These are phyloP conservation scores for Ovis canadensis DNA, from an alignment of 2,113 vertebrate genomes.

Conservation along the genomic window DNA sequence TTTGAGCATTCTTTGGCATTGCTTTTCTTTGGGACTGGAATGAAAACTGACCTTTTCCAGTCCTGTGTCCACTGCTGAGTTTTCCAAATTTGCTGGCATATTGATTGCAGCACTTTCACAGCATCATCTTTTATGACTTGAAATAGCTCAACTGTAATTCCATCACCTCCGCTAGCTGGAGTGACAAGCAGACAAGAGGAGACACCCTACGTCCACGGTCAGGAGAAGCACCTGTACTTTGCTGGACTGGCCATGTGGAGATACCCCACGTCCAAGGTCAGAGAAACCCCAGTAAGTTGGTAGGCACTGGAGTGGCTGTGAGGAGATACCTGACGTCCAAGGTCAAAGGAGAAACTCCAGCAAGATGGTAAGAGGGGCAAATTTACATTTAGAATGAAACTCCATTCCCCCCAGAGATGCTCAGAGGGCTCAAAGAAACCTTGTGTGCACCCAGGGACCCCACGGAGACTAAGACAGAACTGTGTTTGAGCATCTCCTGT, in stretches of 20 bases:
- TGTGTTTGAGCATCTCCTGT: neutral
- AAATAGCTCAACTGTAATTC: neutral
- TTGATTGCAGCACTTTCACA: neutral
- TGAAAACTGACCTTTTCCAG: neutral
- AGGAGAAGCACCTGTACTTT: fast-evolving
- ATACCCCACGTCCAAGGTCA: neutral
- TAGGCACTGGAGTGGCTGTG: neutral
- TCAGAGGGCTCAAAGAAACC: neutral
- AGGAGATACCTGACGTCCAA: fast-evolving
- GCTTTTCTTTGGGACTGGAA: neutral
- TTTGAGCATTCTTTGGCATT: neutral
- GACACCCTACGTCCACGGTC: fast-evolving
- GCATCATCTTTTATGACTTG: neutral
- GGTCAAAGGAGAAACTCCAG: neutral
- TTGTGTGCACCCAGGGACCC: neutral
- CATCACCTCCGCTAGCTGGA: neutral
- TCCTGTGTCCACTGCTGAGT: neutral
- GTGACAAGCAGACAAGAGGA: fast-evolving
- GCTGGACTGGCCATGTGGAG: neutral
- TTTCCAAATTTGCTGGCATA: neutral
- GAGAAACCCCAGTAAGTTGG: neutral
- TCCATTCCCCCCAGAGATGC: neutral
- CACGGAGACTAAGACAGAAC: neutral
- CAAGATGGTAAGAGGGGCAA: neutral
- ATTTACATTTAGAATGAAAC: neutral